A percentile compares a stretch with the other conserved stretches of the same genome.
Conservation (phyloP, 2,888 invertebrate species). For the Eupithecia vulgata region DNA sequence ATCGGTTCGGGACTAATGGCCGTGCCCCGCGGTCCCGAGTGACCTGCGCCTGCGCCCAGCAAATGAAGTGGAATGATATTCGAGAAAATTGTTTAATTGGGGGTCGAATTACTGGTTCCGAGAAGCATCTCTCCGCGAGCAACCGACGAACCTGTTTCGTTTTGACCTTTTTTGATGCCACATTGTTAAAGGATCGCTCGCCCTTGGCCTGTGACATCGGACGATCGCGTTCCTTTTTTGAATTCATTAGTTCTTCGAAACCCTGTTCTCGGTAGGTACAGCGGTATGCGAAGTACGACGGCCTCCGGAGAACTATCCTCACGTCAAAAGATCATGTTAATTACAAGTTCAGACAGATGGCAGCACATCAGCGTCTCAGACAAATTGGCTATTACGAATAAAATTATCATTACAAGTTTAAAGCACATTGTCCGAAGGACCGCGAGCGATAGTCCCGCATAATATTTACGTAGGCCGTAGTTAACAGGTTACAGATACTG, state of each 20-base stretch:
- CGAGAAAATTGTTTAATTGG: slow-evolving; percentile 82
- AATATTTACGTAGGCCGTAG: slow-evolving; percentile 66
- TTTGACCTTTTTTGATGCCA: slow-evolving; percentile 56
- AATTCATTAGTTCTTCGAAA: slow-evolving; percentile 38
- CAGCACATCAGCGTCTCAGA: slow-evolving; percentile 39
- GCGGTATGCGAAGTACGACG: slow-evolving; percentile 23
- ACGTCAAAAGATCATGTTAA: slow-evolving; percentile 26
- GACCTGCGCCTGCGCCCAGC: slow-evolving; percentile 59
- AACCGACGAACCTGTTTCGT: slow-evolving; percentile 56
- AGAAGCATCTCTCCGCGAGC: slow-evolving; percentile 53
- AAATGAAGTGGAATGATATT: slow-evolving; percentile 78
- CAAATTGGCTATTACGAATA: slow-evolving; percentile 47
- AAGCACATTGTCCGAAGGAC: slow-evolving; percentile 45
- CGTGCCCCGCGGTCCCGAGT: slow-evolving; percentile 77
- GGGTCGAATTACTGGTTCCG: slow-evolving; percentile 75
- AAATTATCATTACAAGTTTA: slow-evolving; percentile 41
- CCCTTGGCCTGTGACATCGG: slow-evolving; percentile 46
- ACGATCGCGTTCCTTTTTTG: slow-evolving; percentile 28
- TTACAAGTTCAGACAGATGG: slow-evolving; percentile 46
- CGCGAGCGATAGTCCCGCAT: slow-evolving; percentile 61
- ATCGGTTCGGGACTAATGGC: slow-evolving; percentile 74
- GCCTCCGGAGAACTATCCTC: slow-evolving; percentile 20
- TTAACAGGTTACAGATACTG: slow-evolving; percentile 71
- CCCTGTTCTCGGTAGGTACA: slow-evolving; percentile 18
- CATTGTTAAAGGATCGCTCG: slow-evolving; percentile 41